A percentile compares a stretch with the other conserved stretches of the same genome.
These are phyloP conservation scores for Acanthochromis polyacanthus DNA, from an alignment of 2,113 vertebrate genomes.

Conservation along the genomic window DNA sequence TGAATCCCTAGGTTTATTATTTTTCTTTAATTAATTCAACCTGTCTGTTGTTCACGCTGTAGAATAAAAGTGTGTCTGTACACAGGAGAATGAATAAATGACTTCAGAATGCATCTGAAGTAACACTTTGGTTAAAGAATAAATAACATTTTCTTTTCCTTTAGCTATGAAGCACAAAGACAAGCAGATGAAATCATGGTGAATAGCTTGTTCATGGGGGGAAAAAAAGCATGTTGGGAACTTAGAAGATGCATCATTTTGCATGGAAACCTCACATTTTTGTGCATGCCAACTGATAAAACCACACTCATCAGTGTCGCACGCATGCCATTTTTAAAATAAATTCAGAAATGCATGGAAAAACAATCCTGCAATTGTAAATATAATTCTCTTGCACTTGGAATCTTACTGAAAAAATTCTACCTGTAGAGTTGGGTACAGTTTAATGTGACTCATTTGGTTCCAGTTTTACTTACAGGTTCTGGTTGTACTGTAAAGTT, in stretches of 20 bases:
- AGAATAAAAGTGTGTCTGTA: background rate
- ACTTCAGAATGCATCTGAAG: slow-evolving; percentile 10
- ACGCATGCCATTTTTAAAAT: slow-evolving; percentile 34
- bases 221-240: slow-evolving; percentile 63
- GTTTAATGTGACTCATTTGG: background rate
- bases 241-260: slow-evolving; percentile 24
- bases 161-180: slow-evolving; percentile 60
- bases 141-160: slow-evolving; percentile 63
- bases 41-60: background rate
- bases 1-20: too few species aligned
- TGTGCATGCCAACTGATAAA: slow-evolving; percentile 53
- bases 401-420: background rate
- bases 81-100: background rate
- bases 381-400: background rate
- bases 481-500: background rate
- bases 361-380: background rate
- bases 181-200: slow-evolving; percentile 68
- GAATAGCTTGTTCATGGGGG: slow-evolving; percentile 63
- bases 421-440: background rate
- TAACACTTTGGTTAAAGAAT: slow-evolving; percentile 34
- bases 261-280: slow-evolving; percentile 53
- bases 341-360: background rate
- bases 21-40: background rate
- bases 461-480: background rate
- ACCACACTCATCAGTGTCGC: slow-evolving; percentile 10